Evolutionary conservation across 2,888 invertebrate species (phyloP), one percentile per base, ranked within the genome.

Genomic region (Aleiodes alternator): DNA sequence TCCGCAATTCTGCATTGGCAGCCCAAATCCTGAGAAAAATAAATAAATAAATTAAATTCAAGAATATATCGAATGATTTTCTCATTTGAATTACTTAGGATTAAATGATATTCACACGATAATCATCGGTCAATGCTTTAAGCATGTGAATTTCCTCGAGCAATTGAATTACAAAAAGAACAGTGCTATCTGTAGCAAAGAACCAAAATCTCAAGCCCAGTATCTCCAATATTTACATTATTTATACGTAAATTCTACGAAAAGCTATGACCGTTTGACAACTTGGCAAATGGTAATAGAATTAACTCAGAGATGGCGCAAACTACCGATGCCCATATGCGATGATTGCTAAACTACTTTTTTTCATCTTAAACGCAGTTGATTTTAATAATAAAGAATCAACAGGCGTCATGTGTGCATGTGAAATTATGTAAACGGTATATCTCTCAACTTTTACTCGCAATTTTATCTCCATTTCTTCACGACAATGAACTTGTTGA

Each of bases 1-100:
- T 55, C 82, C 79, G 4, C 80, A 51, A 55, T 82, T 84, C 0
- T 80, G 76, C 9, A 76, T 72, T 38, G 81, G 83, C 8, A 78
- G 38, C 0, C 83, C 85, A 43, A 86, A 86, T 43, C 80, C 81
- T 23, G 8, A 64, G 11, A 4, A 7, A 8, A 38, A 23, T 38
- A 9, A 16, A n/a, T 72, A 74, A 51, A 51, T 51, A 51, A 51
- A 23, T 5, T 51, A 3, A 51, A 51, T 51, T 8, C 23, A 51
- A 12, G 12, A 38, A 38, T 5, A 38, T 38, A 3, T 1, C 38
- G 3, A 38, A 38, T 38, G 3, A 38, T 38, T 38, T 38, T 38
- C 6, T 1, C 3, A 38, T 38, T 38, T 38, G 38, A 38, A 38
- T 38, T 38, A 2, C 38, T 38, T 38, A 38, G 0, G 38, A 38